Conservation (phyloP, 2,888 invertebrate genomes). For the Drosophila cognata region DNA sequence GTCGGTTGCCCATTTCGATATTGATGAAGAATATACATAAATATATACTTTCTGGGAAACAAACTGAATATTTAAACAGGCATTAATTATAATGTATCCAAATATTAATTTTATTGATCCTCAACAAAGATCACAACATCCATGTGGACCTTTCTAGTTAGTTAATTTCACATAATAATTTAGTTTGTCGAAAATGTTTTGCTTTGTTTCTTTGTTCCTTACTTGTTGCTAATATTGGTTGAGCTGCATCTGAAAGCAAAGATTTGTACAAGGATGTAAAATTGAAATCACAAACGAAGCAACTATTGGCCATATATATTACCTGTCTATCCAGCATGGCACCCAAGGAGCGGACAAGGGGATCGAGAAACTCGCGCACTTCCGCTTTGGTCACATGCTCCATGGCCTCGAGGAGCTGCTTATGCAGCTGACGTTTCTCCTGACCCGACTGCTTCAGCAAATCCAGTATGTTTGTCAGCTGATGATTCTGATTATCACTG, state of each 20-base stretch:
- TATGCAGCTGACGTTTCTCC: slow-evolving; percentile 49
- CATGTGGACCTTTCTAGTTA: neutral
- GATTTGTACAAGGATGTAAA: too few species aligned
- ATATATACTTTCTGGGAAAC: neutral
- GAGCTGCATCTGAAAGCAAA: slow-evolving; percentile 1
- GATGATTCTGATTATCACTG: slow-evolving; percentile 6
- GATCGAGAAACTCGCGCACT: slow-evolving; percentile 76
- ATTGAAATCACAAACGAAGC: neutral
- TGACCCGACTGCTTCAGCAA: slow-evolving; percentile 28
- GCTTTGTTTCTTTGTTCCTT: neutral
- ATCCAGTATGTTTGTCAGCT: slow-evolving; percentile 29
- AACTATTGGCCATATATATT: neutral
- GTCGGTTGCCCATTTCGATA: too few species aligned
- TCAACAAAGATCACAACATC: neutral
- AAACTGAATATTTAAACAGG: neutral
- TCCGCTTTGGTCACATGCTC: slow-evolving; percentile 75
- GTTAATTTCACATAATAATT: slow-evolving; percentile 31
- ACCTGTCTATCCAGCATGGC: slow-evolving; percentile 56
- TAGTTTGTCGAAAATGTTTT: slow-evolving; percentile 25
- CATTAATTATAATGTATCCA: neutral
- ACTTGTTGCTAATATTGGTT: slow-evolving; percentile 3
- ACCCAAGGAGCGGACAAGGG: slow-evolving; percentile 69
- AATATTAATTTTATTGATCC: slow-evolving; percentile 17
- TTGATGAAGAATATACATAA: neutral
- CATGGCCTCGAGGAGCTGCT: slow-evolving; percentile 71